Conservation (phyloP, 2,888 invertebrate species). For the Nebria brevicollis region DNA sequence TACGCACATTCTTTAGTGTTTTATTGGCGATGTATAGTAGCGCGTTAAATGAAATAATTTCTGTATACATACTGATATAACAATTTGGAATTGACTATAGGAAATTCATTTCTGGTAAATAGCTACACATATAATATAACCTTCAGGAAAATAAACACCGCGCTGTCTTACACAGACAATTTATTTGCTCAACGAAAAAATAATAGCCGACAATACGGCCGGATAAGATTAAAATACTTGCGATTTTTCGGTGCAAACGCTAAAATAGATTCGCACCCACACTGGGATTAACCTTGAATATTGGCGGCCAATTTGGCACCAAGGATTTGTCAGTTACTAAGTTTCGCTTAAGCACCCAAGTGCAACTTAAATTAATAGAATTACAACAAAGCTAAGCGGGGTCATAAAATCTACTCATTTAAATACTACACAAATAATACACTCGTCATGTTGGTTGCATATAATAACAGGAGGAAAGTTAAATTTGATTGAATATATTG, state of each 20-base stretch:
- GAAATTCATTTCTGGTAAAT: too few species aligned
- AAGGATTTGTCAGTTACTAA: constrained; percentile 17
- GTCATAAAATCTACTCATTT: too few species aligned
- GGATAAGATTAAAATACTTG: constrained; percentile 35
- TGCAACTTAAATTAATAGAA: background rate
- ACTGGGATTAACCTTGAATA: constrained; percentile 24
- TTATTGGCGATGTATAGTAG: background rate
- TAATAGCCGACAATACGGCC: background rate
- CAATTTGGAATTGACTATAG: too few species aligned
- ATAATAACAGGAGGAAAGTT: too few species aligned
- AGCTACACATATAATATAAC: too few species aligned
- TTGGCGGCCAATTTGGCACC: constrained; percentile 22
- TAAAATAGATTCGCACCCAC: constrained; percentile 19
- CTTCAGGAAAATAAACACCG: too few species aligned
- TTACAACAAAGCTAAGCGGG: background rate
- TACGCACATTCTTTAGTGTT: background rate
- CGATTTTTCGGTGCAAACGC: constrained; percentile 15
- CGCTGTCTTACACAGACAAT: too few species aligned
- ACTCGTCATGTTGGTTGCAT: too few species aligned
- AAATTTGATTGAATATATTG: too few species aligned
- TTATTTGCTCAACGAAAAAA: constrained; percentile 24
- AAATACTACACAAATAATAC: too few species aligned
- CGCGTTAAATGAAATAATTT: too few species aligned
- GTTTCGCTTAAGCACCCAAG: background rate
- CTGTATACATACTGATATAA: too few species aligned